phyloP scores from a whole-genome alignment of 1,140 invertebrate species.

The Drosophila burlai region DNA sequence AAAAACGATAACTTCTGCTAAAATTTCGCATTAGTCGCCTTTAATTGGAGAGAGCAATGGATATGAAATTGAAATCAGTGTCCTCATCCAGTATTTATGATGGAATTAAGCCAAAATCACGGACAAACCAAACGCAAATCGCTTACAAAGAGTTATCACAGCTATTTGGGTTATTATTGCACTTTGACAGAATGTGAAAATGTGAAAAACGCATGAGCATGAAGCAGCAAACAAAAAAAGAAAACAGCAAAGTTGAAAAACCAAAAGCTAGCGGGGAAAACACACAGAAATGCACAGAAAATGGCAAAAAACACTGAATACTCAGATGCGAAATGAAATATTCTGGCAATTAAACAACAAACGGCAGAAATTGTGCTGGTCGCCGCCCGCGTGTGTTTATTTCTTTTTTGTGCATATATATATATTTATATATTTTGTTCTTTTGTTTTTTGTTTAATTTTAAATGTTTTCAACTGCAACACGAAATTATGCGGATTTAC shows the following conservation, averaged over 20 bases:
- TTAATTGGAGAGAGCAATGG: not conserved
- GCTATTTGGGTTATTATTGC: conserved; percentile 49
- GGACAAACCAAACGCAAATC: conserved; percentile 29
- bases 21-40: not conserved
- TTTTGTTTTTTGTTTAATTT: conserved; percentile 36
- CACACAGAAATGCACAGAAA: conserved; percentile 45
- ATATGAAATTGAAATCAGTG: conserved; percentile 1
- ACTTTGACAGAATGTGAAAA: conserved; percentile 51
- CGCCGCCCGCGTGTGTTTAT: conserved; percentile 8
- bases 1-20: not conserved
- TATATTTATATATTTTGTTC: conserved; percentile 13
- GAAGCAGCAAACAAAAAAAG: conserved; percentile 4
- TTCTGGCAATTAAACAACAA: conserved; percentile 75
- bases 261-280: conserved; percentile 9
- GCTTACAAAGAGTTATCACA: conserved; percentile 51
- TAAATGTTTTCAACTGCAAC: conserved; percentile 71
- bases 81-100: conserved; percentile 44
- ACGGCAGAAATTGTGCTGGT: conserved; percentile 31
- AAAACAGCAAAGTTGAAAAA: conserved; percentile 14
- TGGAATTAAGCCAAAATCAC: conserved; percentile 40
- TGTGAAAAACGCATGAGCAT: conserved; percentile 34
- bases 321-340: conserved; percentile 67
- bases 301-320: conserved; percentile 40
- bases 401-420: not conserved
- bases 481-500: conserved; percentile 70